Percentiles rank a stretch among this genome's conserved stretches.
phyloP scores from a whole-genome alignment of 1,140 invertebrate species.

The Sitophilus oryzae region DNA sequence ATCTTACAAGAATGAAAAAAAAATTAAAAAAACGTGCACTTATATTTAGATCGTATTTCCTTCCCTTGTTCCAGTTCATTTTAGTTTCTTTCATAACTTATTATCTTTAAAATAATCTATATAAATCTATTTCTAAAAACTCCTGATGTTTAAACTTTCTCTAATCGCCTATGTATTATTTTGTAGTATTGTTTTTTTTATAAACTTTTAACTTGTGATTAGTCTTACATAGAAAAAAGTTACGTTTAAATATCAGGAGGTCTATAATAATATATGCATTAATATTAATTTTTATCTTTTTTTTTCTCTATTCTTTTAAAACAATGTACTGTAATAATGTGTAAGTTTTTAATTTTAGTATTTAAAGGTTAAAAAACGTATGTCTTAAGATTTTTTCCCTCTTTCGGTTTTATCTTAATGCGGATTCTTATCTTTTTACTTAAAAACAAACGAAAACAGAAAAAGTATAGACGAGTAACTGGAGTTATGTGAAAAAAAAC shows the following conservation, averaged over 20 bases:
- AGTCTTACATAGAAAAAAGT: not conserved
- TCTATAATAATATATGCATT: slow-evolving; percentile 12
- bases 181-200: slow-evolving; percentile 9
- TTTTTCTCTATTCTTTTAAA: no score
- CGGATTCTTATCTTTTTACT: slow-evolving; percentile 19
- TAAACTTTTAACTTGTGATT: slow-evolving; percentile 8
- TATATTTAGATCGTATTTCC: not conserved
- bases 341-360: slow-evolving; percentile 31
- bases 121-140: no score
- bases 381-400: slow-evolving; percentile 23
- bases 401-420: slow-evolving; percentile 14
- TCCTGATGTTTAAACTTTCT: not conserved
- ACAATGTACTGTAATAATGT: slow-evolving; percentile 31
- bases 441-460: not conserved
- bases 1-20: not conserved
- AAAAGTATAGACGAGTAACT: slow-evolving; percentile 21
- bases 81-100: not conserved
- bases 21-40: not conserved
- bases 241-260: slow-evolving; percentile 21
- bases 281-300: slow-evolving; percentile 18
- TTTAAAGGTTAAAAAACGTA: slow-evolving; percentile 27
- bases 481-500: slow-evolving; percentile 36
- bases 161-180: not conserved
- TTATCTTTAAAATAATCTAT: not conserved
- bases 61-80: not conserved